Conservation (phyloP, 2,888 invertebrate species). For the Diabrotica balteata region DNA sequence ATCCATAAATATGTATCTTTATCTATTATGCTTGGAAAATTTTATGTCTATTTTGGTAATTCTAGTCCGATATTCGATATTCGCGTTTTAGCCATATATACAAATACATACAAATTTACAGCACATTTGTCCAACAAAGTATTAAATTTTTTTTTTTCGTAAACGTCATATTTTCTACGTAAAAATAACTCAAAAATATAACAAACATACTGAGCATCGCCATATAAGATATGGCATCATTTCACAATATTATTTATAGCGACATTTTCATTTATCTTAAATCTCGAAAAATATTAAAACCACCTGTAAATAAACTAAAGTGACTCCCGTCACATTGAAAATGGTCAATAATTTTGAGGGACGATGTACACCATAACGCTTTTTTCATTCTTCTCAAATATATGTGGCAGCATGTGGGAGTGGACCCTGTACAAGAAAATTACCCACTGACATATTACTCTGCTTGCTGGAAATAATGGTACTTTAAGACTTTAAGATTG, state of each 20-base stretch:
- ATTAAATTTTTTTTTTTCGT: too few species aligned
- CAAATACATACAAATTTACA: too few species aligned
- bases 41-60: too few species aligned
- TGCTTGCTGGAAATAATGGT: constrained; percentile 7
- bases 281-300: neutral
- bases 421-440: constrained; percentile 6
- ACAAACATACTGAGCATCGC: too few species aligned
- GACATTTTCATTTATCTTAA: neutral
- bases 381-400: constrained; percentile 6
- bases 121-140: too few species aligned
- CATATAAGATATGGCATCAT: too few species aligned
- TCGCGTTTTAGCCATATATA: too few species aligned
- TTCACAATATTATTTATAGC: constrained; percentile 2
- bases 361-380: neutral
- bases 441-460: constrained; percentile 5
- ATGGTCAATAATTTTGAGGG: constrained; percentile 3
- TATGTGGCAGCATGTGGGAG: constrained; percentile 11
- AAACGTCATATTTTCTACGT: too few species aligned
- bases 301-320: constrained; percentile 11
- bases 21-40: too few species aligned
- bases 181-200: too few species aligned
- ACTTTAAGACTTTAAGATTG: constrained; percentile 1
- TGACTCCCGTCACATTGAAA: constrained; percentile 14
- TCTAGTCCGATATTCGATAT: too few species aligned
- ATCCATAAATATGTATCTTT: too few species aligned